phyloP scores from a whole-genome alignment of 2,888 invertebrate genomes.

The Polymixis lichenea region DNA sequence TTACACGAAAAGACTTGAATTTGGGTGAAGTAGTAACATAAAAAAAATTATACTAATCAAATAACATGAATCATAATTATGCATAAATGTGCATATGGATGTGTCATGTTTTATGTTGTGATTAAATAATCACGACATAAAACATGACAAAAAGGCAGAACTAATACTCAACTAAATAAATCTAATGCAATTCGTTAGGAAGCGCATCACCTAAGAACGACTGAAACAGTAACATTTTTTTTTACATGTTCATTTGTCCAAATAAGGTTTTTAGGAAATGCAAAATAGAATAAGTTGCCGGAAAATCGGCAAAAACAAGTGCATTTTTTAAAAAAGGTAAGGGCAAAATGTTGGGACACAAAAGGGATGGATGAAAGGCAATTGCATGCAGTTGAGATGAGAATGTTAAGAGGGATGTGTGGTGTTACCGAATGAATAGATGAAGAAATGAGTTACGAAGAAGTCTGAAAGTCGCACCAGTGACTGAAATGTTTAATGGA shows the following conservation, averaged over 20 bases:
- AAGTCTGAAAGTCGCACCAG: background rate
- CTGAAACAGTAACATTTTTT: background rate
- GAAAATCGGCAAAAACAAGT: background rate
- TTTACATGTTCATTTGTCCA: too few relatives aligned
- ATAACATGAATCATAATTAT: too few relatives aligned
- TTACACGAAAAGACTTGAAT: background rate
- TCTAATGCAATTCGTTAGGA: background rate
- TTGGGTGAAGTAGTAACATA: background rate
- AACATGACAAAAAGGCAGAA: background rate
- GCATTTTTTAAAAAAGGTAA: background rate
- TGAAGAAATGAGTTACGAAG: background rate
- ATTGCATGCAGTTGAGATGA: too few relatives aligned
- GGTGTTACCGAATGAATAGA: background rate
- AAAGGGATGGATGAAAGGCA: background rate
- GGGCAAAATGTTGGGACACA: background rate
- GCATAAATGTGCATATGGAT: too few relatives aligned
- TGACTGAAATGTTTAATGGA: background rate
- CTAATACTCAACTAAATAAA: background rate
- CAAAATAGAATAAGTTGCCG: background rate
- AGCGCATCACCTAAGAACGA: background rate
- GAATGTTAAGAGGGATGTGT: background rate
- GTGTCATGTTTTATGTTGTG: too few relatives aligned
- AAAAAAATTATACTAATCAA: background rate
- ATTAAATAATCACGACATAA: constrained; percentile 2
- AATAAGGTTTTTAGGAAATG: background rate